Conservation (phyloP, 2,113 vertebrate species). For the Todiramphus saurophagus region DNA sequence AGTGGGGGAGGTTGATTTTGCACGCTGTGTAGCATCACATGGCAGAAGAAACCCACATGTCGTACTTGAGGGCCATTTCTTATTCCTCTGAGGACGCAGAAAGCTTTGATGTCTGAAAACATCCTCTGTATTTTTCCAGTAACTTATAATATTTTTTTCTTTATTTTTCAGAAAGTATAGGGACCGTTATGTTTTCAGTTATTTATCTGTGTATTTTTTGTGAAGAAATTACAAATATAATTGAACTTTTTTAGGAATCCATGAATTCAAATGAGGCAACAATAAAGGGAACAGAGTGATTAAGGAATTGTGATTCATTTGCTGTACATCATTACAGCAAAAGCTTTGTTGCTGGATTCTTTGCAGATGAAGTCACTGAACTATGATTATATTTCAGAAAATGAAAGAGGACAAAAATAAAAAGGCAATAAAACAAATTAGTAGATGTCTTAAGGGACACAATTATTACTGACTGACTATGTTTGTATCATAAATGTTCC, state of each 20-base stretch:
- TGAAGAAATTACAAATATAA: slow-evolving; percentile 65
- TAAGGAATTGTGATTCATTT: slow-evolving; percentile 57
- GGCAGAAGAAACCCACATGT: neutral
- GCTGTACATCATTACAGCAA: slow-evolving; percentile 43
- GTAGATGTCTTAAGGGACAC: slow-evolving; percentile 43
- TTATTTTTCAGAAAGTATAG: neutral
- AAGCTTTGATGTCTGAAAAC: neutral
- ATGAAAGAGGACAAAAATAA: slow-evolving; percentile 68
- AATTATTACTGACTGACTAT: slow-evolving; percentile 61
- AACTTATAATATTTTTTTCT: neutral
- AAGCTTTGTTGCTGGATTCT: neutral
- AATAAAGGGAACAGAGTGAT: neutral
- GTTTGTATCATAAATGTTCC: slow-evolving; percentile 31
- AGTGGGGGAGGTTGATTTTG: neutral
- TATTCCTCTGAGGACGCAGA: neutral
- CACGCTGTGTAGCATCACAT: neutral
- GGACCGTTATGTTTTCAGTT: slow-evolving; percentile 9
- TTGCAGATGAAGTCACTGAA: slow-evolving; percentile 59
- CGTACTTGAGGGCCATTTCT: neutral
- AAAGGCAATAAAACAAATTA: slow-evolving; percentile 70
- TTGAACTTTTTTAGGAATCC: slow-evolving; percentile 29
- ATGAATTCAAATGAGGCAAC: slow-evolving; percentile 60
- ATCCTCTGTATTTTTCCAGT: neutral
- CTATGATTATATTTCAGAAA: slow-evolving; percentile 69
- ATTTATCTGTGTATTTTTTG: slow-evolving; percentile 56